Evolutionary conservation across 2,797 vertebrate genomes (phyloP).

Genomic region (Pygocentrus nattereri): DNA sequence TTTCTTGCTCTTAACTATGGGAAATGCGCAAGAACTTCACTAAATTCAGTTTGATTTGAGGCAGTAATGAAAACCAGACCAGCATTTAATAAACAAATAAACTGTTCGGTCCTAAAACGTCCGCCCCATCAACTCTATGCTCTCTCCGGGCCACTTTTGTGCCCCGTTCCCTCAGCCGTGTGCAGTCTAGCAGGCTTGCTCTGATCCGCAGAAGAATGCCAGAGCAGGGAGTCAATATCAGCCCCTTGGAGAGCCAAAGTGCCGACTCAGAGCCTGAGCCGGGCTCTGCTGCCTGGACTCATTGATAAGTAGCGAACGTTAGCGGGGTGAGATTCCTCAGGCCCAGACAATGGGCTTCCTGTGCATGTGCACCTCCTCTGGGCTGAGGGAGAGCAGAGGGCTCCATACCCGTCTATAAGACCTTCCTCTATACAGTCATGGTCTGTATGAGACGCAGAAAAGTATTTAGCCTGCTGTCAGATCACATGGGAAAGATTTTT

Average conservation of each 20-base stretch:
- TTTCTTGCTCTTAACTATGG: not conserved
- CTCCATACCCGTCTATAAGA: slow-evolving; percentile 19
- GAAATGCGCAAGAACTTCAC: not conserved
- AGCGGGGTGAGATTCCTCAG: slow-evolving; percentile 60
- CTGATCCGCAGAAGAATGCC: slow-evolving; percentile 60
- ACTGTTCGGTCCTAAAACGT: slow-evolving; percentile 5
- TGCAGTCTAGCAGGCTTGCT: slow-evolving; percentile 31
- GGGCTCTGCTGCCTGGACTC: slow-evolving; percentile 33
- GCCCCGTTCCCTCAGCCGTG: slow-evolving; percentile 4
- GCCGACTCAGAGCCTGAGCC: slow-evolving; percentile 56
- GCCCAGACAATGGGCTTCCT: slow-evolving; percentile 62
- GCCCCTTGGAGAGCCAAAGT: slow-evolving; percentile 49
- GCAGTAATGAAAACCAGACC: slow-evolving; percentile 7
- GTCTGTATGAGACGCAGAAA: not conserved
- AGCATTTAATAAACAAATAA: slow-evolving; percentile 2
- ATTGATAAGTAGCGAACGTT: slow-evolving; percentile 57
- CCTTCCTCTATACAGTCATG: slow-evolving; percentile 15
- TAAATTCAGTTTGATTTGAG: not conserved
- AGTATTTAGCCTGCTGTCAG: slow-evolving; percentile 1
- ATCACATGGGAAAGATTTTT: not conserved
- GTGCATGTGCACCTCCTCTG: slow-evolving; percentile 49
- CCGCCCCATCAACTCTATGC: slow-evolving; percentile 2
- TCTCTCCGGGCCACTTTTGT: slow-evolving; percentile 34
- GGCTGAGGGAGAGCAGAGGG: slow-evolving; percentile 3
- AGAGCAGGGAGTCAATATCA: slow-evolving; percentile 59